Percentiles rank a stretch among this genome's conserved stretches.
Conservation (phyloP, 92 coral and sea anemone species). For the Porites cylindrica region DNA sequence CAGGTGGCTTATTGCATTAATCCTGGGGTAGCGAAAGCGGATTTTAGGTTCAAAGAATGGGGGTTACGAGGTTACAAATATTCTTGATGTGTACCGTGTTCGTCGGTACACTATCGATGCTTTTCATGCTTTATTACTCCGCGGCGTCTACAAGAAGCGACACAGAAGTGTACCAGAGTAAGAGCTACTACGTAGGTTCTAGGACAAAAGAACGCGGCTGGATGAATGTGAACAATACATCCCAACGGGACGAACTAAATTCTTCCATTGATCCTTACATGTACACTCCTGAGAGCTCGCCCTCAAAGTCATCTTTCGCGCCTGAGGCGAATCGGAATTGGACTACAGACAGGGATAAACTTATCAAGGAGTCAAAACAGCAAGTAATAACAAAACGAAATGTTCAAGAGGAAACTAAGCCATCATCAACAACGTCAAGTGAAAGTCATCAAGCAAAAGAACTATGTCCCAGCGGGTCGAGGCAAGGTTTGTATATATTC, state of each 20-base stretch:
- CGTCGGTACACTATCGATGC: conserved; percentile 13
- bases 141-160: neutral
- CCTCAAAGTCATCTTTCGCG: neutral
- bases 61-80: neutral
- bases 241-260: neutral
- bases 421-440: neutral
- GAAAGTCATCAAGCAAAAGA: neutral
- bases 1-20: neutral
- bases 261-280: neutral
- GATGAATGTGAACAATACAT: neutral
- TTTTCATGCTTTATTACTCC: conserved; percentile 36
- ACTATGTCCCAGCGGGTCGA: neutral
- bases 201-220: neutral
- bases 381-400: neutral
- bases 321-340: too few relatives aligned
- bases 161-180: neutral
- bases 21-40: neutral
- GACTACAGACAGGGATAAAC: too few relatives aligned
- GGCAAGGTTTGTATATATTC: neutral
- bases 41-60: neutral
- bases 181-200: neutral
- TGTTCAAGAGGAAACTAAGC: neutral
- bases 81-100: conserved; percentile 21
- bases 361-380: neutral
- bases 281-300: neutral